Evolutionary conservation across 2,888 invertebrate genomes (phyloP), one percentile per base, ranked within the genome.

Genomic region (Caenorhabditis virilis): DNA sequence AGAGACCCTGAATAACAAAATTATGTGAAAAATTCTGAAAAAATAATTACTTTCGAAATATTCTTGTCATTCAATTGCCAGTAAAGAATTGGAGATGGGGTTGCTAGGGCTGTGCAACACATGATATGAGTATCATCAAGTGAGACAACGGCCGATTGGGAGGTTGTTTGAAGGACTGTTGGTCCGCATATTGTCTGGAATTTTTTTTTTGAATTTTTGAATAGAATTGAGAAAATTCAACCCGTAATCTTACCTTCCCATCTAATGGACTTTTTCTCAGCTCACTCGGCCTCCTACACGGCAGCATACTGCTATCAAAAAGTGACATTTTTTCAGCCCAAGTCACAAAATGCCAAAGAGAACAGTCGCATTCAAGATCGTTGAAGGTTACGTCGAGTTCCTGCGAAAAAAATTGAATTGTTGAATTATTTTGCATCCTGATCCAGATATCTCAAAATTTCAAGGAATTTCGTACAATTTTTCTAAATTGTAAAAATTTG

Each of bases 381-480:
- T 80, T 80, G 54, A 60, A 66, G n/a, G 73, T 58, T n/a, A 81
- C 59, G 42, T 78, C 74, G 30, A 80, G 60, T 47, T 78, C 74
- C 66, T 72, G 59, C 15, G 79, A 68, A 38, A 48, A 64, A 18
- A 33, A n/a, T 9, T 7, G n/a, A n/a, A n/a, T n/a, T n/a, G n/a
- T n/a, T n/a, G n/a, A n/a, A n/a, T n/a, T n/a, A n/a, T n/a, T n/a
- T n/a, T n/a, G n/a, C n/a, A n/a, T n/a, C n/a, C n/a, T n/a, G n/a
- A n/a, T n/a, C n/a, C n/a, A n/a, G n/a, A n/a, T n/a, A n/a, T n/a
- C n/a, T n/a, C n/a, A n/a, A n/a, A n/a, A n/a, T n/a, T n/a, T n/a
- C n/a, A n/a, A n/a, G n/a, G 2, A 16, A 2, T 7, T 51, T 51
- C 20, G 11, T 5, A 5, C 2, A 20, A 4, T 39, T 39, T 39